Conservation (phyloP, 2,797 vertebrate genomes). For the Oceanodroma leucorhoa region DNA sequence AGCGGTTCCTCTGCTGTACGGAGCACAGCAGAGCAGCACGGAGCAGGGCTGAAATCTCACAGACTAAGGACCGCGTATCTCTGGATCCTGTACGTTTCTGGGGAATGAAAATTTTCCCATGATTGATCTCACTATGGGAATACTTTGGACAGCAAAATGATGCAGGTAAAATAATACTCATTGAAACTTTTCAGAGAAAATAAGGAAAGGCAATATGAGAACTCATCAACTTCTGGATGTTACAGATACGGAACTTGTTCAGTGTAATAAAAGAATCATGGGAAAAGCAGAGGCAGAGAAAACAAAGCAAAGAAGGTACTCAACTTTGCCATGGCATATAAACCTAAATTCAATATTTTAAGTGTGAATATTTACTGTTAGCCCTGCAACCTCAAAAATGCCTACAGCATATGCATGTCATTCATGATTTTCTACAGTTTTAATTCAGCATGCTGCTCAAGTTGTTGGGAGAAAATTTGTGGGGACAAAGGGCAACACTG, state of each 20-base stretch:
- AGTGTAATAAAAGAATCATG: conserved; percentile 65
- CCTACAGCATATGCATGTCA: conserved; percentile 14
- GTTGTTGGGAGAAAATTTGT: conserved; percentile 12
- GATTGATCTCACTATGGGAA: conserved; percentile 40
- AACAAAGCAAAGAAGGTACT: conserved; percentile 56
- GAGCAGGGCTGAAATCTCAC: not conserved
- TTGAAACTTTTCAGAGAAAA: conserved; percentile 42
- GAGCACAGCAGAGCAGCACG: not conserved
- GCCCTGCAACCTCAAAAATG: conserved; percentile 31
- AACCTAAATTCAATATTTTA: conserved; percentile 48
- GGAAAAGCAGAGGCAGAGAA: conserved; percentile 48
- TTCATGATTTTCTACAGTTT: conserved; percentile 54
- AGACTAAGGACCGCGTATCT: not conserved
- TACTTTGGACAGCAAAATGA: not conserved
- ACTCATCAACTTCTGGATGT: conserved; percentile 28
- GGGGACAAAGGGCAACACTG: not conserved
- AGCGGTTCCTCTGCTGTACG: accelerated
- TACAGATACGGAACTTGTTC: conserved; percentile 35
- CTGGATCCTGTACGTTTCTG: accelerated
- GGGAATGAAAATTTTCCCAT: conserved; percentile 26
- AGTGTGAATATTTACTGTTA: conserved; percentile 33
- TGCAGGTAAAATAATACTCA: conserved; percentile 62
- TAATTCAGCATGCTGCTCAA: conserved; percentile 37
- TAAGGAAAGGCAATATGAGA: conserved; percentile 59
- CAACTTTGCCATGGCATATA: conserved; percentile 47